These are phyloP conservation scores for Nasonovia ribisnigri DNA, from an alignment of 2,888 invertebrate species.

Conservation along the genomic window DNA sequence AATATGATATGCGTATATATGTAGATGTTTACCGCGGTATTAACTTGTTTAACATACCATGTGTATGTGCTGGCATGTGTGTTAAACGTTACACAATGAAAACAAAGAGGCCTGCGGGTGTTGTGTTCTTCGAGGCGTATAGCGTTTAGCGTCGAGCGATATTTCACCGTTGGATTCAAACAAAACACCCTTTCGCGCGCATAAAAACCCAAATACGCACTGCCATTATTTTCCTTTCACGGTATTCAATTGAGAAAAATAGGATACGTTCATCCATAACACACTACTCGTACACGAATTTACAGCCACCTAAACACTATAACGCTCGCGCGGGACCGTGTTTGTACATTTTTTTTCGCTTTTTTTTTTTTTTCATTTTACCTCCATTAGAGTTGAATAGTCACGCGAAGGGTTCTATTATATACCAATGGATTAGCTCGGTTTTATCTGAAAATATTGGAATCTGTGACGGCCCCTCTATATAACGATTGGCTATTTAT, in stretches of 20 bases:
- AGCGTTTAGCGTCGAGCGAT: constrained; percentile 7
- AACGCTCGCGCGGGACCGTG: background rate
- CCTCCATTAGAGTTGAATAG: background rate
- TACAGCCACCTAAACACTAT: constrained; percentile 12
- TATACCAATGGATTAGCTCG: background rate
- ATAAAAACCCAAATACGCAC: constrained; percentile 19
- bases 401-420: constrained; percentile 9
- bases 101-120: constrained; percentile 17
- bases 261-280: background rate
- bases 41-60: constrained; percentile 32
- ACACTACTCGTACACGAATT: background rate
- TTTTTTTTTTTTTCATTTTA: background rate
- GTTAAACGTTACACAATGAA: constrained; percentile 39
- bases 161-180: constrained; percentile 36
- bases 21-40: constrained; percentile 5
- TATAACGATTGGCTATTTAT: constrained; percentile 9
- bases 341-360: background rate
- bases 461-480: background rate
- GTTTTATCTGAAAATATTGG: constrained; percentile 32
- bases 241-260: constrained; percentile 36
- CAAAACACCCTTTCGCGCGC: constrained; percentile 27
- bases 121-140: constrained; percentile 14
- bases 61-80: background rate
- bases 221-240: constrained; percentile 30
- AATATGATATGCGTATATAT: background rate